Conservation (phyloP, 2,797 vertebrate genomes). For the Buceros bicornis region DNA sequence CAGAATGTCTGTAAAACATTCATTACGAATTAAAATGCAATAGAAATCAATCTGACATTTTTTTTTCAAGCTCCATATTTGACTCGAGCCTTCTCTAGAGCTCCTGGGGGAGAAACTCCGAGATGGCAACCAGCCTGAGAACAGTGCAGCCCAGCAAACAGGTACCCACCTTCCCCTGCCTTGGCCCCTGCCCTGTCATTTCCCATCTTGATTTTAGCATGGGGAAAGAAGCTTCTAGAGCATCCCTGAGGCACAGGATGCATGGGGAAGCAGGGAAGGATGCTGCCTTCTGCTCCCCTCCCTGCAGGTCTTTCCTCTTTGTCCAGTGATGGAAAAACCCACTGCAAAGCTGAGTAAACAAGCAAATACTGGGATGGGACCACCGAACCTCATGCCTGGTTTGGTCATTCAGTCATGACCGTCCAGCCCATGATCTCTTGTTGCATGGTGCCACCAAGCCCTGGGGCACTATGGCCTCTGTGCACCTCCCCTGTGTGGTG, state of each 20-base stretch:
- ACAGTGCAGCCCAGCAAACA: not conserved
- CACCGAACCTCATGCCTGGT: not conserved
- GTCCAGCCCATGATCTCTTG: too few relatives aligned
- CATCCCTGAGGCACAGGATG: not conserved
- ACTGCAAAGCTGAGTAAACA: not conserved
- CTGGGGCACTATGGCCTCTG: not conserved
- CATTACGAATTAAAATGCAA: constrained; percentile 64
- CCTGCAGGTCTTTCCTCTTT: not conserved
- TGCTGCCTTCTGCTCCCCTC: not conserved
- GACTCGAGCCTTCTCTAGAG: not conserved
- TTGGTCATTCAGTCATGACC: not conserved
- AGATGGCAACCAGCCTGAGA: not conserved
- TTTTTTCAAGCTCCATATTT: constrained; percentile 27
- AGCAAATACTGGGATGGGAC: not conserved
- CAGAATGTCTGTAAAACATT: constrained; percentile 50
- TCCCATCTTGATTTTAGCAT: constrained; percentile 16
- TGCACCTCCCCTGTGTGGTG: accelerated
- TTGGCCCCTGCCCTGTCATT: not conserved
- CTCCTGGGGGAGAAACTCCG: not conserved
- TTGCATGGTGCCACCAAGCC: not conserved
- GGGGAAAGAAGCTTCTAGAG: not conserved
- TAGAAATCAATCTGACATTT: not conserved
- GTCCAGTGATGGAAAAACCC: not conserved
- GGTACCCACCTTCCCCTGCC: not conserved
- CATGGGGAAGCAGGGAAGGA: not conserved